Evolutionary conservation across 2,888 invertebrate genomes (phyloP).

Genomic region (Frankliniella fusca): DNA sequence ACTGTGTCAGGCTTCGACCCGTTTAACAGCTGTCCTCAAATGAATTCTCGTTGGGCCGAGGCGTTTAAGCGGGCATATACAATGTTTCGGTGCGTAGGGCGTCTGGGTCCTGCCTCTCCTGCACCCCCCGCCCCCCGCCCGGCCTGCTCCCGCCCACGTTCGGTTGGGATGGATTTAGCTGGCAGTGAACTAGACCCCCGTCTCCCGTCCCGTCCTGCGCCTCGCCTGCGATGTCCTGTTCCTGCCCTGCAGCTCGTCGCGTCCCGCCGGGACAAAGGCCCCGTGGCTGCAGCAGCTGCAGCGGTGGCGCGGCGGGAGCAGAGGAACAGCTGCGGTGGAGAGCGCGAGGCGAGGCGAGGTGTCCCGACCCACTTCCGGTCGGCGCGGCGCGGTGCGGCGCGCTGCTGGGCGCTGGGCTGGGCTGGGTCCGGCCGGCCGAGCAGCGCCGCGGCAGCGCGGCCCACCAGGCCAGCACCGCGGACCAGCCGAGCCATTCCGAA

Average conservation of each 20-base stretch:
- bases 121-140: not conserved
- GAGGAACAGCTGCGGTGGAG: too few species aligned
- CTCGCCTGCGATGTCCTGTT: not conserved
- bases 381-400: not conserved
- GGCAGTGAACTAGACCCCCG: constrained; percentile 25
- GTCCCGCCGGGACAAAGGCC: not conserved
- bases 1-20: too few species aligned
- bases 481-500: too few species aligned
- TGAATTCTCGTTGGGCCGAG: too few species aligned
- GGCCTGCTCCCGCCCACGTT: not conserved
- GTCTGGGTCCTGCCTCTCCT: not conserved
- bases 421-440: too few species aligned
- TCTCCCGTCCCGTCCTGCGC: not conserved
- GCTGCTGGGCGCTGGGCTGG: not conserved
- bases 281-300: not conserved
- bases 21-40: too few species aligned
- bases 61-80: too few species aligned
- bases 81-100: too few species aligned
- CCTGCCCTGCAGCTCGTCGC: not conserved
- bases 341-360: not conserved
- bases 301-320: not conserved
- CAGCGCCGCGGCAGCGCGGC: too few species aligned
- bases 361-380: not conserved
- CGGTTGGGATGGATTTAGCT: constrained; percentile 16
- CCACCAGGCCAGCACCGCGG: too few species aligned